Conservation (phyloP, 1,140 invertebrate species). For the Apolygus lucorum region DNA sequence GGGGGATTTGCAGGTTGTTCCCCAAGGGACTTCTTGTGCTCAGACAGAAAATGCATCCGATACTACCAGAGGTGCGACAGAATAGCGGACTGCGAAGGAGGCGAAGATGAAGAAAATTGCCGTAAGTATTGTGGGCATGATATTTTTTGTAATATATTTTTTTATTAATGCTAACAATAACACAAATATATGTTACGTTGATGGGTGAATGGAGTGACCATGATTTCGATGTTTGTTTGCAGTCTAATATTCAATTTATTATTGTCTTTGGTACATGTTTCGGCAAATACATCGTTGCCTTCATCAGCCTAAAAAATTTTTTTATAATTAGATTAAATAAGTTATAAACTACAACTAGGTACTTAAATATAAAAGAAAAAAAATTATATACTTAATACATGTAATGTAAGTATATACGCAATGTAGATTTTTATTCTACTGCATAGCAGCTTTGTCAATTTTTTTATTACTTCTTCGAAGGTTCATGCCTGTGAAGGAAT, state of each 20-base stretch:
- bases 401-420: too few species aligned
- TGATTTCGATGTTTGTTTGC: not conserved
- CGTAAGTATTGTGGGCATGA: not conserved
- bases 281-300: not conserved
- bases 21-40: not conserved
- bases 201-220: not conserved
- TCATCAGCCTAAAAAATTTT: not conserved
- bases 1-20: not conserved
- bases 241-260: not conserved
- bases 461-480: too few species aligned
- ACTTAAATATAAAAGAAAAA: too few species aligned
- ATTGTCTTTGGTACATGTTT: not conserved
- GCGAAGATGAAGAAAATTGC: slow-evolving; percentile 62
- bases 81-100: slow-evolving; percentile 50
- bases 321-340: too few species aligned
- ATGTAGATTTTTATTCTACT: too few species aligned
- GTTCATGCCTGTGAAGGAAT: too few species aligned
- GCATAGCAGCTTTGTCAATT: too few species aligned
- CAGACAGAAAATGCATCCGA: not conserved
- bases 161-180: not conserved
- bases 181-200: not conserved
- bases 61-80: slow-evolving; percentile 45
- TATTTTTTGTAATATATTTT: not conserved
- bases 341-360: too few species aligned
- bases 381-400: too few species aligned